A percentile compares a stretch with the other conserved stretches of the same genome.
Conservation (phyloP, 2,888 invertebrate species). For the Axea sp. region DNA sequence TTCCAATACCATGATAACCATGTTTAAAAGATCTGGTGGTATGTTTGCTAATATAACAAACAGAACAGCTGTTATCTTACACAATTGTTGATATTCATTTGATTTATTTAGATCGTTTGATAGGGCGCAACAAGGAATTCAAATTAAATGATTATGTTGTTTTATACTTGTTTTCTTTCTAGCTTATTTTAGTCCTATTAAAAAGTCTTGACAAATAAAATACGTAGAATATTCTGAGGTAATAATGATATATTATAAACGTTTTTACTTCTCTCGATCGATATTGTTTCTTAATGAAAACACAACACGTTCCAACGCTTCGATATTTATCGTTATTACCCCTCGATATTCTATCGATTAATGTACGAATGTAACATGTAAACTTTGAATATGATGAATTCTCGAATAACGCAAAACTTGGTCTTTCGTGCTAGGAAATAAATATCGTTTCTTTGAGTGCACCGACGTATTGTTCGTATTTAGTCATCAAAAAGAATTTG, state of each 20-base stretch:
- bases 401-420: slow-evolving; percentile 49
- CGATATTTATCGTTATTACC: slow-evolving; percentile 36
- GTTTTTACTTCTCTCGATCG: slow-evolving; percentile 12
- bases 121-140: neutral
- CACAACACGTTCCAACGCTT: slow-evolving; percentile 7
- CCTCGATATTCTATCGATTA: slow-evolving; percentile 22
- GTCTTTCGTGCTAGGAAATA: slow-evolving; percentile 40
- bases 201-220: slow-evolving; percentile 30
- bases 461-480: slow-evolving; percentile 40
- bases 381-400: slow-evolving; percentile 42
- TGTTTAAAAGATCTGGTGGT: slow-evolving; percentile 38
- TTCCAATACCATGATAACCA: slow-evolving; percentile 48
- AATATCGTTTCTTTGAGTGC: slow-evolving; percentile 48
- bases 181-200: slow-evolving; percentile 1
- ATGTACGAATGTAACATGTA: slow-evolving; percentile 45
- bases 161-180: slow-evolving; percentile 1
- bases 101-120: slow-evolving; percentile 17
- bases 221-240: slow-evolving; percentile 26
- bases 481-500: slow-evolving; percentile 25
- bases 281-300: slow-evolving; percentile 22
- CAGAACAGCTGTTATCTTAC: slow-evolving; percentile 45
- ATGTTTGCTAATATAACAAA: slow-evolving; percentile 43
- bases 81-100: slow-evolving; percentile 25
- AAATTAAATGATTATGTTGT: slow-evolving; percentile 1
- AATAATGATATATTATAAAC: slow-evolving; percentile 26